Base-by-base conservation (phyloP, 2,888 invertebrate species). In the Diaphora mendica region DNA sequence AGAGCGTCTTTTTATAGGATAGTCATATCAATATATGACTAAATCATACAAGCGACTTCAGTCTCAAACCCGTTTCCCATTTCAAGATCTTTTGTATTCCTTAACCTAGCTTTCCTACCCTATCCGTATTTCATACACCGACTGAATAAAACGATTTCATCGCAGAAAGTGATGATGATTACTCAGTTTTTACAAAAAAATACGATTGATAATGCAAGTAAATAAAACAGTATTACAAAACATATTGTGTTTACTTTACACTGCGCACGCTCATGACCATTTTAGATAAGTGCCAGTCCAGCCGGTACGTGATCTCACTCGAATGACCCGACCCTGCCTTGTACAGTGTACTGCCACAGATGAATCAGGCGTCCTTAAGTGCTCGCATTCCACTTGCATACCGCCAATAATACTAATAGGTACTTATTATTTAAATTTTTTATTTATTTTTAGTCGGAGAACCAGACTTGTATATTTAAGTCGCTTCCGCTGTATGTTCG, bases 301-400 rank as follows among this genome's bases (percentile, higher is more conserved):
- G 68, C 17, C 68, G 51, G 35, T 23, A 30, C 30, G 59, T 39
- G 26, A 20, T 44, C 59, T 20, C 71, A 59, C 30, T 67, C n/a
- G n/a, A 39, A n/a, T 67, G 67, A 72, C 72, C 55, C 35, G 67
- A 72, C 62, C 44, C 62, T 42, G 67, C 33, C 67, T 59, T 67
- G 71, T 67, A 42, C 15, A 11, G 30, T 67, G 71, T 67, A 42
- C 15, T 20, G 30, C 30, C 23, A 67, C 62, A 48, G 30, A 67
- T 67, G 67, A 67, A 67, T 48, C 48, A 48, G 11, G 11, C 66
- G 44, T 44, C 44, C 20, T 26, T 44, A 67, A 48, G 30, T 44
- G 42, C 48, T 48, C 44, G 30, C 26, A 66, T 20, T 44, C 30
- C 15, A 44, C 17, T 67, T 44, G 20, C 44, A 33, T 67, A 2